phyloP scores from a whole-genome alignment of 2,888 invertebrate species.

The Drepana falcataria region DNA sequence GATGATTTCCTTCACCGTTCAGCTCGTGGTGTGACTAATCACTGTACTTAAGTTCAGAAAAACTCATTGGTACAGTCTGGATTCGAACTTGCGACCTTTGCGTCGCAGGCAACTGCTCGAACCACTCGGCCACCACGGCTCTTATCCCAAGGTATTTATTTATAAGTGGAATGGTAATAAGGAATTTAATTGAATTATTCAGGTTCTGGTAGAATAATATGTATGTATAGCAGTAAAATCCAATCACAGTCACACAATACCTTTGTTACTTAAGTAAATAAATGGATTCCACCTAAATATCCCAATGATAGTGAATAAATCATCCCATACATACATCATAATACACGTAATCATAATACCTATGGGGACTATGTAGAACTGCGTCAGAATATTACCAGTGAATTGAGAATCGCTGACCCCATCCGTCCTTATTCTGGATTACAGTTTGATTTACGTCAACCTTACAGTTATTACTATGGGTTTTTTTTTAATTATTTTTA shows the following conservation, averaged over 20 bases:
- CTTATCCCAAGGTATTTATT: too few species aligned
- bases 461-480: neutral
- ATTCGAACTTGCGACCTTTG: too few species aligned
- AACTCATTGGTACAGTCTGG: too few species aligned
- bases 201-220: too few species aligned
- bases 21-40: too few species aligned
- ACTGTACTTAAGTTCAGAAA: too few species aligned
- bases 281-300: neutral
- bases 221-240: neutral
- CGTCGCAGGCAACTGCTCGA: too few species aligned
- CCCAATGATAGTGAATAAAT: neutral
- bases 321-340: neutral
- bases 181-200: too few species aligned
- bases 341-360: constrained; percentile 3
- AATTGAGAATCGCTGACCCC: constrained; percentile 17
- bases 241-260: neutral
- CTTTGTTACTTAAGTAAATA: neutral
- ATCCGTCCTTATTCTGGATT: constrained; percentile 6
- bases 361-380: constrained; percentile 11
- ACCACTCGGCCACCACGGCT: too few species aligned
- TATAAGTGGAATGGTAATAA: too few species aligned
- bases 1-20: too few species aligned
- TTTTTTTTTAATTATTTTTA: too few species aligned
- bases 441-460: constrained; percentile 1
- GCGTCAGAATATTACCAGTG: constrained; percentile 13